Conservation (phyloP, 2,888 invertebrate species). For the Drosophila basisetae region DNA sequence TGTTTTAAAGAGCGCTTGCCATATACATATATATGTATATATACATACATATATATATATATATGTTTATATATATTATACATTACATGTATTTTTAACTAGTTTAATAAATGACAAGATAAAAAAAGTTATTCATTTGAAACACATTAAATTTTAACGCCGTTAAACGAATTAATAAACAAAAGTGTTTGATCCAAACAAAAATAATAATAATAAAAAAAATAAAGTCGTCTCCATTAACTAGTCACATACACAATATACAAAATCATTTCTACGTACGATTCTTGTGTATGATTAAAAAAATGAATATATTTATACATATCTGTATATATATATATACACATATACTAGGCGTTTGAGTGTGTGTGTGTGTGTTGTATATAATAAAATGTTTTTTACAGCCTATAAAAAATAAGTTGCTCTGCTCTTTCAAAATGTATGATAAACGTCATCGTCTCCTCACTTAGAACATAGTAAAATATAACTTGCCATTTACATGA, state of each 20-base stretch:
- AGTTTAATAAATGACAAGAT: conserved; percentile 60
- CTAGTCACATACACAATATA: conserved; percentile 13
- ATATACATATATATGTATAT: conserved; percentile 1
- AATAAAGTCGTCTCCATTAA: conserved; percentile 28
- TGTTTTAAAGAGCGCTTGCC: conserved; percentile 5
- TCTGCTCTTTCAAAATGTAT: conserved; percentile 40
- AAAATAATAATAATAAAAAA: conserved; percentile 5
- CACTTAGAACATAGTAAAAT: conserved; percentile 55
- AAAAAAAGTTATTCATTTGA: conserved; percentile 46
- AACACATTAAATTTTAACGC: conserved; percentile 47
- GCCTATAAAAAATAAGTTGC: conserved; percentile 78
- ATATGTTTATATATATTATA: conserved; percentile 13
- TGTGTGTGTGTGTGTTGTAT: conserved; percentile 41
- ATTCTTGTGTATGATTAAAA: conserved; percentile 23
- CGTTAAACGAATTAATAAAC: conserved; percentile 36
- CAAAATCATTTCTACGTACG: conserved; percentile 7
- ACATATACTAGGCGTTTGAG: conserved; percentile 4
- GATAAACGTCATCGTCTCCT: conserved; percentile 10
- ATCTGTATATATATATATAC: not conserved
- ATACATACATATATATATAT: conserved; percentile 4
- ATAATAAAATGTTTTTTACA: conserved; percentile 67
- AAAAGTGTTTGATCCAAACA: conserved; percentile 9
- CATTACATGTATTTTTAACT: conserved; percentile 26
- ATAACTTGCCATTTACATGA: conserved; percentile 54
- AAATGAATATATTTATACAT: conserved; percentile 9